Percentiles rank a stretch among this genome's conserved stretches.
phyloP scores from a whole-genome alignment of 2,797 vertebrate species.

The Hirundo rustica region DNA sequence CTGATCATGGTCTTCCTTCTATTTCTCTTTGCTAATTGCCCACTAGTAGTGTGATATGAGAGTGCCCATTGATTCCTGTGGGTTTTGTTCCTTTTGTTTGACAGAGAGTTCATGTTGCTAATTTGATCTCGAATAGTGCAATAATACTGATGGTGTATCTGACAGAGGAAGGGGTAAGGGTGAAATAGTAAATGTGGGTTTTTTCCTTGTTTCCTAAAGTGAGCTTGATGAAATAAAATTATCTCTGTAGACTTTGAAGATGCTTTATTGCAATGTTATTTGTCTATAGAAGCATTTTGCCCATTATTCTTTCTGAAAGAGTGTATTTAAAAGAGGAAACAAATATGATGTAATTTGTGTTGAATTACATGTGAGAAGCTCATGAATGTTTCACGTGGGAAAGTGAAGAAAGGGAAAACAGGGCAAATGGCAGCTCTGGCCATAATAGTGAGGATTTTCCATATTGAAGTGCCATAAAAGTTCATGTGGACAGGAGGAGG shows the following conservation, averaged over 20 bases:
- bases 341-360: not conserved
- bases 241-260: not conserved
- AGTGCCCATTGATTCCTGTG: not conserved
- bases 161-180: not conserved
- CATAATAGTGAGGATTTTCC: not conserved
- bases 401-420: not conserved
- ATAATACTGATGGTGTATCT: not conserved
- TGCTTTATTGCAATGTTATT: not conserved
- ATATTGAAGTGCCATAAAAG: not conserved
- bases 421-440: not conserved
- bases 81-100: not conserved
- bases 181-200: not conserved
- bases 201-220: not conserved
- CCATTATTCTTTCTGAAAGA: not conserved
- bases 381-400: accelerated
- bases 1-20: not conserved
- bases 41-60: not conserved
- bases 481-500: not conserved
- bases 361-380: not conserved
- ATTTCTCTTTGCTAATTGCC: conserved; percentile 15
- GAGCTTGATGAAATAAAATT: not conserved
- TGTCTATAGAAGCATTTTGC: not conserved
- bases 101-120: not conserved
- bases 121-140: not conserved
- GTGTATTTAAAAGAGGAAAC: not conserved